Percentiles rank a stretch among this genome's conserved stretches.
These are phyloP conservation scores for Sardina pilchardus DNA, from an alignment of 2,113 vertebrate genomes.

Conservation along the genomic window DNA sequence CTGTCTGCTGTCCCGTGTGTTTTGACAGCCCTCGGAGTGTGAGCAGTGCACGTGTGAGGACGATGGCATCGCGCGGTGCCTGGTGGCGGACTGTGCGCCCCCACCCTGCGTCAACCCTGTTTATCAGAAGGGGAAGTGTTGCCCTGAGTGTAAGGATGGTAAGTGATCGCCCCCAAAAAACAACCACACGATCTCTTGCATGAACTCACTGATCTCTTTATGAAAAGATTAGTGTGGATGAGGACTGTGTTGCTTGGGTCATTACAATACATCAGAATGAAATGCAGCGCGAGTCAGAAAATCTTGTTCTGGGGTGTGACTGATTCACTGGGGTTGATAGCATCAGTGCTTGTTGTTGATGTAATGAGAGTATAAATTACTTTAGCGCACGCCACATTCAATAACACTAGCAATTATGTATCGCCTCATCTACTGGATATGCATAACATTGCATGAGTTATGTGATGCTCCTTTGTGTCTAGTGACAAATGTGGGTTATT, in stretches of 20 bases:
- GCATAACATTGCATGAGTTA: neutral
- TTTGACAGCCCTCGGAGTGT: conserved; percentile 77
- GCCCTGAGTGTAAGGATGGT: conserved; percentile 80
- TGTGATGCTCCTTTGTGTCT: neutral
- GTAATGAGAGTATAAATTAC: neutral
- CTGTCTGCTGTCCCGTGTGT: conserved; percentile 18
- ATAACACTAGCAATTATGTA: neutral
- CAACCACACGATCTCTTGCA: neutral
- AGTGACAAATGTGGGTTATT: too few species aligned
- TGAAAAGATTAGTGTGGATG: neutral
- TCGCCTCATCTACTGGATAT: neutral
- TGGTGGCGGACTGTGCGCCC: conserved; percentile 80
- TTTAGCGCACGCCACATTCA: neutral
- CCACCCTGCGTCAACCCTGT: conserved; percentile 79
- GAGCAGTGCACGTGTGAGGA: conserved; percentile 79
- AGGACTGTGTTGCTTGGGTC: neutral
- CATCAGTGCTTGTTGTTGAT: neutral
- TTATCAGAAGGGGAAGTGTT: conserved; percentile 77
- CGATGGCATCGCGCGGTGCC: conserved; percentile 78
- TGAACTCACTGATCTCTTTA: neutral
- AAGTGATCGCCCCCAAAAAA: conserved; percentile 35
- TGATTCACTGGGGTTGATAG: neutral
- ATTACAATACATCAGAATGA: neutral
- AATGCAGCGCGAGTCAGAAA: neutral
- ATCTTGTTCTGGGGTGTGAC: neutral